Percentiles rank a stretch among this genome's conserved stretches.
phyloP scores from a whole-genome alignment of 2,113 vertebrate species.

The Serinus canaria region DNA sequence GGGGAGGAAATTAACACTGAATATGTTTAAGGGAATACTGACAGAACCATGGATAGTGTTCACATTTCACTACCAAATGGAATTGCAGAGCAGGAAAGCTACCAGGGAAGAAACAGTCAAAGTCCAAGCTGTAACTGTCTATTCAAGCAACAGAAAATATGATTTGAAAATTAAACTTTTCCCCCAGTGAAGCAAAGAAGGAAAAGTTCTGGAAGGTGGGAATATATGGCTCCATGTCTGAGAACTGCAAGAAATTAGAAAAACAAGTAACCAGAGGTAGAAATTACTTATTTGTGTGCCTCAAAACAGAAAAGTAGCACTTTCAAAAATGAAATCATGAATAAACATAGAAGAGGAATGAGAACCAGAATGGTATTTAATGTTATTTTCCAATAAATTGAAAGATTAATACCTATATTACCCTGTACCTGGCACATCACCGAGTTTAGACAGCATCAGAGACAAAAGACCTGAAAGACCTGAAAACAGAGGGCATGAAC shows the following conservation, averaged over 20 bases:
- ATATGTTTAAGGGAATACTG: neutral
- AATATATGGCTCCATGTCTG: neutral
- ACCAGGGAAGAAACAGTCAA: neutral
- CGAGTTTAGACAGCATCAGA: neutral
- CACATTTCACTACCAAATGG: neutral
- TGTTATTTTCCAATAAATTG: neutral
- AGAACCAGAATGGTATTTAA: neutral
- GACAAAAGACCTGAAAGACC: neutral
- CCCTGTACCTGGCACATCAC: neutral
- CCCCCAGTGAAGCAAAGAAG: neutral
- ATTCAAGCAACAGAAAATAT: neutral
- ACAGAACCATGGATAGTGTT: conserved; percentile 2
- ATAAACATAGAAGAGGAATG: neutral
- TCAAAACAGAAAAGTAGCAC: neutral
- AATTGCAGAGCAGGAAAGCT: neutral
- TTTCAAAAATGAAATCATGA: neutral
- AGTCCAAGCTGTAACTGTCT: neutral
- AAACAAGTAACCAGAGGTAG: neutral
- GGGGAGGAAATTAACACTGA: neutral
- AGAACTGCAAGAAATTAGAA: neutral
- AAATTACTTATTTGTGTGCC: neutral
- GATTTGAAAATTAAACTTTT: neutral
- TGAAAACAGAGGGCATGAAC: neutral
- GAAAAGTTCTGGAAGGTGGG: neutral
- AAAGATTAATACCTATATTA: neutral